These are phyloP conservation scores for Hypotaenidia philippensis DNA, from an alignment of 2,797 vertebrate genomes.

Conservation along the genomic window DNA sequence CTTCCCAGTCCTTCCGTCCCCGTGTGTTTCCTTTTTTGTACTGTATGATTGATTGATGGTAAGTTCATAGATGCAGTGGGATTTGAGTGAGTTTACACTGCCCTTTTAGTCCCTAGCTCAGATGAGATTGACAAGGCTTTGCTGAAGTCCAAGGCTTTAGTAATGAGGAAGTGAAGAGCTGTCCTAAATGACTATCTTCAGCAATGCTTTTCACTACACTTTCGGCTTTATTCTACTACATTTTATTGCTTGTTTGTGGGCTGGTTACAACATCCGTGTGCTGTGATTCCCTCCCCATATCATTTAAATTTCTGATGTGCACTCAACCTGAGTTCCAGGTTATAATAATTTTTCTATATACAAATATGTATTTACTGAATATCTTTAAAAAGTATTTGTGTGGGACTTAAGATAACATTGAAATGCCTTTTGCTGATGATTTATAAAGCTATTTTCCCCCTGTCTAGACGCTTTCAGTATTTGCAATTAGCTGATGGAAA, in stretches of 20 bases:
- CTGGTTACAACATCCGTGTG: slow-evolving; percentile 2
- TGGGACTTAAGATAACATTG: slow-evolving; percentile 59
- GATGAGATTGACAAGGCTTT: background rate
- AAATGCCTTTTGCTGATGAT: slow-evolving; percentile 57
- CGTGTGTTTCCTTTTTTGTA: background rate
- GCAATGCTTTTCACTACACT: background rate
- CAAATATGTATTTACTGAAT: slow-evolving; percentile 55
- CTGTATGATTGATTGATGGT: background rate
- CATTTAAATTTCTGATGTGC: background rate
- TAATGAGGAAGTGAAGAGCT: background rate
- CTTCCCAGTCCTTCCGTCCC: background rate
- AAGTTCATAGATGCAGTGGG: background rate
- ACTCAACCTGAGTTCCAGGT: slow-evolving; percentile 10
- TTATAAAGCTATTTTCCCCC: slow-evolving; percentile 56
- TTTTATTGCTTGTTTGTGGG: slow-evolving; percentile 27
- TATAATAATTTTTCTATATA: slow-evolving; percentile 24
- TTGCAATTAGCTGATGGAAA: slow-evolving; percentile 68
- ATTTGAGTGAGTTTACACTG: background rate
- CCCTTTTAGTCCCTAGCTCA: background rate
- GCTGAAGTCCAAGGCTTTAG: background rate
- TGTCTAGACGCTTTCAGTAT: slow-evolving; percentile 61
- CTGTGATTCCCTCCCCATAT: background rate
- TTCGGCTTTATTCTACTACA: background rate
- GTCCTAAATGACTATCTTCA: background rate
- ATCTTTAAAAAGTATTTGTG: slow-evolving; percentile 44